These are phyloP conservation scores for Eupeodes latifasciatus DNA, from an alignment of 2,888 invertebrate species.

Conservation along the genomic window DNA sequence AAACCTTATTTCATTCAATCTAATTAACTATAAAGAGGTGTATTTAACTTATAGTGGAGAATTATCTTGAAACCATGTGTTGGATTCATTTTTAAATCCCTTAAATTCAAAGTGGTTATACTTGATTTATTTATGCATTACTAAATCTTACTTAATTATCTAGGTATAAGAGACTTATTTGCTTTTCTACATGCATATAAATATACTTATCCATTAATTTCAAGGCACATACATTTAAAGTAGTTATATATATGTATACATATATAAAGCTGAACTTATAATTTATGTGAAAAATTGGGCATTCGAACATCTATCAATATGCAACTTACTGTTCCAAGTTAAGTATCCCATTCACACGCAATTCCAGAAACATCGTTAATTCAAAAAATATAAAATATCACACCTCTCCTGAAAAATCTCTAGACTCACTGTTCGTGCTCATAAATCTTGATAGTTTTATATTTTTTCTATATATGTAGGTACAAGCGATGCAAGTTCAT, in stretches of 20 bases:
- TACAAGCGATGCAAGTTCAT: slow-evolving; percentile 33
- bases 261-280: neutral
- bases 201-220: too few relatives aligned
- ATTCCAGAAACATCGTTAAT: slow-evolving; percentile 22
- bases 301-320: neutral
- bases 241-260: neutral
- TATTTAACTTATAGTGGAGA: too few relatives aligned
- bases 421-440: slow-evolving; percentile 38
- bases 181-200: too few relatives aligned
- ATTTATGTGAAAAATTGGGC: neutral
- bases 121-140: too few relatives aligned
- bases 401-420: slow-evolving; percentile 42
- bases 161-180: too few relatives aligned
- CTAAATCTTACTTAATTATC: too few relatives aligned
- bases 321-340: neutral
- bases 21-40: too few relatives aligned
- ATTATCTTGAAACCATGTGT: too few relatives aligned
- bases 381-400: slow-evolving; percentile 49
- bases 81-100: too few relatives aligned
- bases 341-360: neutral
- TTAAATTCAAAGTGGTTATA: too few relatives aligned
- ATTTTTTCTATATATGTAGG: slow-evolving; percentile 12
- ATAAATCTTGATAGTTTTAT: slow-evolving; percentile 51
- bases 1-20: too few relatives aligned
- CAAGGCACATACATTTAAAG: too few relatives aligned